phyloP scores from a whole-genome alignment of 2,113 vertebrate genomes.

The Hemichromis elongatus region DNA sequence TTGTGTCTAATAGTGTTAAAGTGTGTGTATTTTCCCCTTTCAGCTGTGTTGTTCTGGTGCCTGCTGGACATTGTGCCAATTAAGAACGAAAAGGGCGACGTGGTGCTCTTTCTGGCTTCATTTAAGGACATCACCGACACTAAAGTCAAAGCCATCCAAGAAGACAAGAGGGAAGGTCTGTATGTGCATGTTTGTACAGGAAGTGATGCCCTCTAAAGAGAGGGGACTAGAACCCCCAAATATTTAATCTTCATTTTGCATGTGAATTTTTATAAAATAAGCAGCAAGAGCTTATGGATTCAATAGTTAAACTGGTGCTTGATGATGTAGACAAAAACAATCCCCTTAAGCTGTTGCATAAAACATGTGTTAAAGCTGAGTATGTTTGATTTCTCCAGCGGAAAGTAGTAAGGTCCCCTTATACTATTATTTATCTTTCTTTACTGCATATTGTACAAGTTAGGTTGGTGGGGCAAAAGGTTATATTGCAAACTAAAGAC shows the following conservation, averaged over 20 bases:
- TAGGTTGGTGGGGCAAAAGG: background rate
- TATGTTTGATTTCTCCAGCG: background rate
- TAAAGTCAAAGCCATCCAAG: slow-evolving; percentile 86
- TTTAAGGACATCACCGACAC: slow-evolving; percentile 97
- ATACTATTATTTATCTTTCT: background rate
- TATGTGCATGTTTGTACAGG: slow-evolving; percentile 16
- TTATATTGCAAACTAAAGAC: background rate
- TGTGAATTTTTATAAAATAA: background rate
- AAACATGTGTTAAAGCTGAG: background rate
- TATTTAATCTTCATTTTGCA: background rate
- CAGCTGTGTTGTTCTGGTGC: slow-evolving; percentile 94
- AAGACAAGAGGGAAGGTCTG: slow-evolving; percentile 93
- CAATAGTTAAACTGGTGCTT: background rate
- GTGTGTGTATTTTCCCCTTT: background rate
- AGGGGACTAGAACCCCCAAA: background rate
- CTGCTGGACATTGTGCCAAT: slow-evolving; percentile 96
- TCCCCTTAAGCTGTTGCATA: background rate
- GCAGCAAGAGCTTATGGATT: background rate
- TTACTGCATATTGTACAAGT: background rate
- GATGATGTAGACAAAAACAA: background rate
- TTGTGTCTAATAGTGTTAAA: background rate
- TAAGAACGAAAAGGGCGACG: slow-evolving; percentile 98
- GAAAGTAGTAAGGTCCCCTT: background rate
- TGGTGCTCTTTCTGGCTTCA: slow-evolving; percentile 94
- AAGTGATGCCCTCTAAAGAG: background rate